These are phyloP conservation scores for Liasis olivaceus DNA, from an alignment of 2,797 vertebrate genomes.

Conservation along the genomic window DNA sequence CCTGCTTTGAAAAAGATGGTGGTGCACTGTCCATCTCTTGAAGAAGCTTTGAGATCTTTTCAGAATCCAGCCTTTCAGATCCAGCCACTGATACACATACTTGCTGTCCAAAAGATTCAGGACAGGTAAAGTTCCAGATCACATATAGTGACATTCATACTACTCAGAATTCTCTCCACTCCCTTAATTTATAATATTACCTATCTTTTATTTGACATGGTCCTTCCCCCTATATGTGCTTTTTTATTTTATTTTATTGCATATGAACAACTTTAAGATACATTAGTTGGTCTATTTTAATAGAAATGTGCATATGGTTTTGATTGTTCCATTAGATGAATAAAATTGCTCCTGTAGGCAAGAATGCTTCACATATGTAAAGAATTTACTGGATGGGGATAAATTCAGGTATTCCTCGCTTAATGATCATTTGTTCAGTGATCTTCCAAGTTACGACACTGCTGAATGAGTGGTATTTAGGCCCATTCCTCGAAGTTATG, in stretches of 20 bases:
- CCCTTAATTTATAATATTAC: too few species aligned
- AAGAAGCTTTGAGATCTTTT: too few species aligned
- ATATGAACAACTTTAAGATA: neutral
- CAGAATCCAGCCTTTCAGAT: too few species aligned
- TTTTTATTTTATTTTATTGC: neutral
- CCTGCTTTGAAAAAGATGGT: neutral
- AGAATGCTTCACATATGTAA: neutral
- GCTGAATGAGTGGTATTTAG: too few species aligned
- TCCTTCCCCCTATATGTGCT: slow-evolving; percentile 9
- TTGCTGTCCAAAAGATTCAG: too few species aligned
- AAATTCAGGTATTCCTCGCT: neutral
- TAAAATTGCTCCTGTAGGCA: neutral
- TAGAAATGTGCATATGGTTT: neutral
- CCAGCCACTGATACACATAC: too few species aligned
- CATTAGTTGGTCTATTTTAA: neutral
- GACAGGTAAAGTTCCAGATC: too few species aligned
- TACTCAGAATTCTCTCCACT: too few species aligned
- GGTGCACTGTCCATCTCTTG: neutral
- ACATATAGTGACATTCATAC: too few species aligned
- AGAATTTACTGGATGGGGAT: neutral
- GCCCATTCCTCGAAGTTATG: too few species aligned
- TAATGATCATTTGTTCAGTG: too few species aligned
- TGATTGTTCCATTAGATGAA: neutral
- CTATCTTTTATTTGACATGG: neutral
- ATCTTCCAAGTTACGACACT: too few species aligned